phyloP scores from a whole-genome alignment of 2,888 invertebrate species.

The Brachypterus glaber region DNA sequence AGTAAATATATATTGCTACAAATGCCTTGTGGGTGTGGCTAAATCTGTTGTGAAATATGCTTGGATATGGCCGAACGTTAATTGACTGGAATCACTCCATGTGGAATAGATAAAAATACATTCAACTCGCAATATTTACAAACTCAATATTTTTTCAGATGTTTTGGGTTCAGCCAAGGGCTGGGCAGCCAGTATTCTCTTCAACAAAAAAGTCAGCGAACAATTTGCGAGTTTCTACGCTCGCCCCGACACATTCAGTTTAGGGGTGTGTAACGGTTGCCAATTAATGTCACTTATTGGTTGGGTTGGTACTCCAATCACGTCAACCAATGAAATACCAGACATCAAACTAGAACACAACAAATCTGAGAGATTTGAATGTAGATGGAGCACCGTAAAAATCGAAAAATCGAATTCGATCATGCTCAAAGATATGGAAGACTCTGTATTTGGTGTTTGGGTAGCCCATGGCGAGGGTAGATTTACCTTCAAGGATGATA shows the following conservation, averaged over 20 bases:
- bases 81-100: no score
- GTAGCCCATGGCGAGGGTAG: constrained; percentile 92
- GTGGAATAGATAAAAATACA: no score
- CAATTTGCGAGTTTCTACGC: constrained; percentile 69
- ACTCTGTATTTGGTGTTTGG: constrained; percentile 89
- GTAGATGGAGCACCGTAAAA: constrained; percentile 45
- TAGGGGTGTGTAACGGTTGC: constrained; percentile 98
- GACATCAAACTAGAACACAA: constrained; percentile 76
- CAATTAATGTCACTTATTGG: constrained; percentile 91
- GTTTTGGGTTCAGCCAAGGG: constrained; percentile 96
- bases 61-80: no score
- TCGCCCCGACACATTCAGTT: constrained; percentile 78
- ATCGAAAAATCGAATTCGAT: constrained; percentile 65
- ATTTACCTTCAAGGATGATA: constrained; percentile 50
- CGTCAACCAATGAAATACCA: constrained; percentile 34
- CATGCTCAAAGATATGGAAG: constrained; percentile 85
- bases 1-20: no score
- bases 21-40: no score
- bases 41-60: no score
- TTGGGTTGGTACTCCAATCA: constrained; percentile 61
- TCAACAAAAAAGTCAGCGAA: constrained; percentile 61
- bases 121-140: no score
- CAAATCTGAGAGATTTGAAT: constrained; percentile 78
- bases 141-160: constrained; percentile 45
- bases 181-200: constrained; percentile 89